Percentiles rank a stretch among this genome's conserved stretches.
Evolutionary conservation across 2,797 vertebrate species (phyloP).

Genomic region (Mallotus villosus): DNA sequence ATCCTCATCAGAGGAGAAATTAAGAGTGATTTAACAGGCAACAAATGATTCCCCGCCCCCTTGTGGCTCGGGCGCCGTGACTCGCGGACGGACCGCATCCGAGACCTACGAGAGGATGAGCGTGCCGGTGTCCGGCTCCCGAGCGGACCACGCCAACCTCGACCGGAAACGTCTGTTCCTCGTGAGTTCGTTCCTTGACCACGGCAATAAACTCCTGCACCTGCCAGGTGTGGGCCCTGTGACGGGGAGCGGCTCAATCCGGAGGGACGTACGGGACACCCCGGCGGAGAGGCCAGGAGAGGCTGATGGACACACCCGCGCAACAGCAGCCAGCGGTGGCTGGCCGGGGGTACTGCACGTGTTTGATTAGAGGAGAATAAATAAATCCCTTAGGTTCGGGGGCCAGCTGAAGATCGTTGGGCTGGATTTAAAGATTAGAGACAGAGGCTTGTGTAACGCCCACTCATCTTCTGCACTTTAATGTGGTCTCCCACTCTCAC

Average conservation of each 20-base stretch:
- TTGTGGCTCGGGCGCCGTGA: background rate
- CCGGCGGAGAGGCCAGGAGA: background rate
- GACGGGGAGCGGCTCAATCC: background rate
- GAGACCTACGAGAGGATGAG: background rate
- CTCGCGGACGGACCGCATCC: background rate
- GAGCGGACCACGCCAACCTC: too few species aligned
- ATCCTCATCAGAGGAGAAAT: slow-evolving; percentile 71
- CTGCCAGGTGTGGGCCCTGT: too few species aligned
- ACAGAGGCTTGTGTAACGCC: slow-evolving; percentile 73
- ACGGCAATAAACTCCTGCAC: too few species aligned
- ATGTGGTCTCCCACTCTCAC: slow-evolving; percentile 10
- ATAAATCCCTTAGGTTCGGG: slow-evolving; percentile 76
- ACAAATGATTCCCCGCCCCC: background rate
- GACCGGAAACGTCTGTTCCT: background rate
- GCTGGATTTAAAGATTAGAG: slow-evolving; percentile 81
- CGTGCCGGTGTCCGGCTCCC: background rate
- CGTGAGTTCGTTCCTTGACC: too few species aligned
- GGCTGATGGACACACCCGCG: slow-evolving; percentile 19
- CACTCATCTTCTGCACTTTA: slow-evolving; percentile 70
- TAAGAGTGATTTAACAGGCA: slow-evolving; percentile 36
- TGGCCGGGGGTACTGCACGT: slow-evolving; percentile 27
- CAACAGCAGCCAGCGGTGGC: slow-evolving; percentile 54
- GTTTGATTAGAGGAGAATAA: slow-evolving; percentile 72
- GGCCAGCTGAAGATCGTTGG: slow-evolving; percentile 73
- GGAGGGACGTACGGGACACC: background rate